Base-by-base conservation (phyloP, 2,888 invertebrate species). In the Drosophila robusta region DNA sequence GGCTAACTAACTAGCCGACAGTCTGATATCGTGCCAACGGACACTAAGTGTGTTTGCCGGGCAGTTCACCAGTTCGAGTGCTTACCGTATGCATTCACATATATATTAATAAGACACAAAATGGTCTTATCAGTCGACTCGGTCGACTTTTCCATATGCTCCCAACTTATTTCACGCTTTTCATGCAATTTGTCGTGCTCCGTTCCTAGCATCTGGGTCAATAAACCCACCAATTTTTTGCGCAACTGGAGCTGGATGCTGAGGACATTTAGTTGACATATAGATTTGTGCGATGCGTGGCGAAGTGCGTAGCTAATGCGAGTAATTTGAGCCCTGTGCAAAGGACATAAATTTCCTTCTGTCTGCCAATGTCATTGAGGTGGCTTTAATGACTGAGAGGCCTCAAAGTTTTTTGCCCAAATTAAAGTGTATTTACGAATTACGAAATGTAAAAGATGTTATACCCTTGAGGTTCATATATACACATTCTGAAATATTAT, bases 151-250 rank as follows among this genome's bases (percentile, higher is more conserved):
- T 60, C 82, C 85, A 83, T 83, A 85, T 87, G 83, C 55, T 71
- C 16, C 58, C 75, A 75, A 80, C 88, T 85, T 85, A 72, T 74
- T 83, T 82, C 88, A 85, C 75, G 88, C 88, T 72, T 76, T 66
- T 80, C 86, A 60, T 87, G 70, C 80, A 83, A 87, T 87, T 87
- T 79, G 69, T 69, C 61, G 12, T 16, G 12, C 24, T 11, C 24
- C 18, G 32, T 42, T 49, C 16, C 39, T 41, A 42, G 11, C 38
- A 50, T 74, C 57, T 60, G 58, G 82, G 79, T 83, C 86, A 83
- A 87, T 85, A 77, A 74, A 79, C 86, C 65, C 50, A 64, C 50
- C 39, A 55, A 67, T 39, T 41, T 51, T 45, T 55, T 42, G 41
- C 36, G 8, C 36, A 50, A 46, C 36, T 56, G 38, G 26, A 57